Conservation (phyloP, 2,113 vertebrate genomes). For the Ceyx melanurus region DNA sequence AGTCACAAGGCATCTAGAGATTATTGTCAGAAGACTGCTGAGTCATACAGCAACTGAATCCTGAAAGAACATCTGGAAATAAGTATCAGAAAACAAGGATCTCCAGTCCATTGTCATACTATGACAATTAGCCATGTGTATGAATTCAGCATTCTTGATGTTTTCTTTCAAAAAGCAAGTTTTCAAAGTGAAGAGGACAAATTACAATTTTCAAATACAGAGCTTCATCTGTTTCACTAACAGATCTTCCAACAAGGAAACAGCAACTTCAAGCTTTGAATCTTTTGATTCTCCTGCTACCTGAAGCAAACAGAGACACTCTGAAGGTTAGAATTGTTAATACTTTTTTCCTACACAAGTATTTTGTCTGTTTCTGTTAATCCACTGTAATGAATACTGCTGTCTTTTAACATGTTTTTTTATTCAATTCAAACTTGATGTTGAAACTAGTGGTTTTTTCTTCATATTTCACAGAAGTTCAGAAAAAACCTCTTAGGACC, state of each 20-base stretch:
- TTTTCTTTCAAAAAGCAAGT: not conserved
- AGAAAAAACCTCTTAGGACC: not conserved
- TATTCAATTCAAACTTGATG: not conserved
- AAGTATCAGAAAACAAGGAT: not conserved
- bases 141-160: not conserved
- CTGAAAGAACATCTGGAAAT: constrained; percentile 36
- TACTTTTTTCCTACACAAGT: not conserved
- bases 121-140: not conserved
- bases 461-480: not conserved
- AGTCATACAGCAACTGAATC: constrained; percentile 41
- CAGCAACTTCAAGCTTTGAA: constrained; percentile 94
- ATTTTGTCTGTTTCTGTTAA: not conserved
- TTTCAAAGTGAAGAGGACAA: not conserved
- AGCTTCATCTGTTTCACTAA: constrained; percentile 53
- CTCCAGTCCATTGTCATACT: not conserved
- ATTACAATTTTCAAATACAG: not conserved
- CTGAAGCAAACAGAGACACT: constrained; percentile 87
- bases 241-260: constrained; percentile 89
- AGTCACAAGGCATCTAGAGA: not conserved
- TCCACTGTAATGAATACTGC: not conserved
- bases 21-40: constrained; percentile 46
- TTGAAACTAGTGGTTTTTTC: not conserved
- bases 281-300: constrained; percentile 92
- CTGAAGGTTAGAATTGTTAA: constrained; percentile 84
- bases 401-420: not conserved